Evolutionary conservation across 1,140 invertebrate genomes (phyloP).

Genomic region (Thrips palmi): DNA sequence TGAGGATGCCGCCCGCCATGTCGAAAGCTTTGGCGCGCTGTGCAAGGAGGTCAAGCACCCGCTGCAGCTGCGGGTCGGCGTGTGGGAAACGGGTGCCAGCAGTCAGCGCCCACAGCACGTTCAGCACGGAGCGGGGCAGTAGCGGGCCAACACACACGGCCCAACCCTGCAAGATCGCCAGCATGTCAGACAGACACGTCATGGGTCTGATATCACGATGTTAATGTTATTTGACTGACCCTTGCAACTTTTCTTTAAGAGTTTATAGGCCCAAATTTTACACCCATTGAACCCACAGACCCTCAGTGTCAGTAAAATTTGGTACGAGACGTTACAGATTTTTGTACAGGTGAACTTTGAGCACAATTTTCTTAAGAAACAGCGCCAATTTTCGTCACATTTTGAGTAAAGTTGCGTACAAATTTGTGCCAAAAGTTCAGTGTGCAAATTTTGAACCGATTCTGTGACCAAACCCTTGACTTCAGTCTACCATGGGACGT

Average conservation of each 20-base stretch:
- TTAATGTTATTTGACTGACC: background rate
- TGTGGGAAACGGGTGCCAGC: constrained; percentile 36
- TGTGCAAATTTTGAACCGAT: background rate
- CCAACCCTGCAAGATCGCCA: constrained; percentile 4
- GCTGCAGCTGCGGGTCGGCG: constrained; percentile 24
- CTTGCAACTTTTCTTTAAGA: background rate
- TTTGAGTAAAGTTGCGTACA: background rate
- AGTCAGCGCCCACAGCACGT: constrained; percentile 52
- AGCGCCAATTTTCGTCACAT: no score
- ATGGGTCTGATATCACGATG: background rate
- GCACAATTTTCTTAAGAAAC: no score
- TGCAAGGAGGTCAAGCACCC: constrained; percentile 39
- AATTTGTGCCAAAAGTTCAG: constrained; percentile 3
- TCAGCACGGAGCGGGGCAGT: constrained; percentile 39
- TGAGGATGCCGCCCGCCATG: constrained; percentile 45
- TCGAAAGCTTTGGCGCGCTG: constrained; percentile 42
- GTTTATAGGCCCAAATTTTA: no score
- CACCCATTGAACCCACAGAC: background rate
- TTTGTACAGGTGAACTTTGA: no score
- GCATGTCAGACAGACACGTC: constrained; percentile 7
- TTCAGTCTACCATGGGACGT: background rate
- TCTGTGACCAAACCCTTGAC: background rate
- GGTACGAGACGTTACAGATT: no score
- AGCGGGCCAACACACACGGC: constrained; percentile 2
- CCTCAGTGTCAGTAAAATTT: no score